Percentiles rank a stretch among this genome's conserved stretches.
Evolutionary conservation across 2,113 vertebrate species (phyloP).

Genomic region (Anser cygnoides): DNA sequence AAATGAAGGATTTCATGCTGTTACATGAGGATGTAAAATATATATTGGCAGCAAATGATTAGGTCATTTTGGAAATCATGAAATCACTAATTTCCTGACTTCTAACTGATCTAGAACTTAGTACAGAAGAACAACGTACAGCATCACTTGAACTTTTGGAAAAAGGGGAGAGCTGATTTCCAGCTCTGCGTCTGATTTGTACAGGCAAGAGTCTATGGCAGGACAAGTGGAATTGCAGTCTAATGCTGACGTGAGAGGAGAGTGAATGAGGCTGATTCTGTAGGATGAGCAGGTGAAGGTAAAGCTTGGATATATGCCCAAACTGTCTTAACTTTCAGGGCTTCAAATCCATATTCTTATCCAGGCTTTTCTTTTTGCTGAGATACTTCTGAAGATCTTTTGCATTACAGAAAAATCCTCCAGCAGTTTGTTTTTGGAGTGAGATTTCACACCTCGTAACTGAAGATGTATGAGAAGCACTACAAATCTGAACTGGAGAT

Average conservation of each 20-base stretch:
- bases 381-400: not conserved
- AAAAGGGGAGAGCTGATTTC: not conserved
- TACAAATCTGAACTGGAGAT: not conserved
- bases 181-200: not conserved
- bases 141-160: not conserved
- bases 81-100: not conserved
- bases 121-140: not conserved
- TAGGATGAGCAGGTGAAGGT: not conserved
- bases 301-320: not conserved
- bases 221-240: not conserved
- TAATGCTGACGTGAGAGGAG: not conserved
- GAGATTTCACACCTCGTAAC: conserved; percentile 36
- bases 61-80: not conserved
- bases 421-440: not conserved
- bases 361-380: not conserved
- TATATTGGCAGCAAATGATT: not conserved
- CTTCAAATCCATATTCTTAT: not conserved
- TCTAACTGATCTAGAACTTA: not conserved
- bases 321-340: not conserved
- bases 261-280: not conserved
- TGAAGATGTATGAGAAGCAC: not conserved
- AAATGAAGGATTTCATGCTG: not conserved
- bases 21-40: not conserved
- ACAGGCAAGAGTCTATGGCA: not conserved
- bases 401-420: not conserved